These are phyloP conservation scores for Oreochromis tanganicae DNA, from an alignment of 2,113 vertebrate species.

Conservation along the genomic window DNA sequence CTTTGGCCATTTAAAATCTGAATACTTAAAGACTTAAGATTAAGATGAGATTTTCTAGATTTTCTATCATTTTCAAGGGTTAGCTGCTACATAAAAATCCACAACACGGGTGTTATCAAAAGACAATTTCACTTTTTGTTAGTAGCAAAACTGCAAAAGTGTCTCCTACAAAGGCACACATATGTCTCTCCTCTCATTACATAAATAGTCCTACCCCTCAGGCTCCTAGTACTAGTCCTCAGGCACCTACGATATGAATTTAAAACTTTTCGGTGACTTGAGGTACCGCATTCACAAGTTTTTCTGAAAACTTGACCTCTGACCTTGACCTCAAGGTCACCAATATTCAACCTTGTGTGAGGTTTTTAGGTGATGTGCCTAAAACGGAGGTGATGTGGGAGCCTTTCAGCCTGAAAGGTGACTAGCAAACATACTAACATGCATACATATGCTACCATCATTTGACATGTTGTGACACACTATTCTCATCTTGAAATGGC, in stretches of 20 bases:
- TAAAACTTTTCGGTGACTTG: accelerated
- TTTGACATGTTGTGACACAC: accelerated
- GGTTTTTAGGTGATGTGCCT: neutral
- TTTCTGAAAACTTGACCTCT: neutral
- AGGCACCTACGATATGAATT: neutral
- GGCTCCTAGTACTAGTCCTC: neutral
- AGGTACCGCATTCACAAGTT: neutral
- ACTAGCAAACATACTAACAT: neutral
- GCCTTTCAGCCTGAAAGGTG: neutral
- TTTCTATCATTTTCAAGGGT: neutral
- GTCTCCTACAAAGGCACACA: neutral
- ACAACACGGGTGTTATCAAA: neutral
- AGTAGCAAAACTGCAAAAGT: neutral
- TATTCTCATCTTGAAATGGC: neutral
- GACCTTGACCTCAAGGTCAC: neutral
- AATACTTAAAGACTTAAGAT: neutral
- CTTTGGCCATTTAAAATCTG: neutral
- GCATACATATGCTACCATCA: neutral
- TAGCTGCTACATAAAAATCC: neutral
- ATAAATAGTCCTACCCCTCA: neutral
- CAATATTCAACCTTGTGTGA: neutral
- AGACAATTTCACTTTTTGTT: neutral
- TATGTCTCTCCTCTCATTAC: neutral
- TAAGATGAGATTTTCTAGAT: neutral
- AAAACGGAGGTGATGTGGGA: neutral